Conservation (phyloP, 2,797 vertebrate species). For the Bovichtus variegatus region DNA sequence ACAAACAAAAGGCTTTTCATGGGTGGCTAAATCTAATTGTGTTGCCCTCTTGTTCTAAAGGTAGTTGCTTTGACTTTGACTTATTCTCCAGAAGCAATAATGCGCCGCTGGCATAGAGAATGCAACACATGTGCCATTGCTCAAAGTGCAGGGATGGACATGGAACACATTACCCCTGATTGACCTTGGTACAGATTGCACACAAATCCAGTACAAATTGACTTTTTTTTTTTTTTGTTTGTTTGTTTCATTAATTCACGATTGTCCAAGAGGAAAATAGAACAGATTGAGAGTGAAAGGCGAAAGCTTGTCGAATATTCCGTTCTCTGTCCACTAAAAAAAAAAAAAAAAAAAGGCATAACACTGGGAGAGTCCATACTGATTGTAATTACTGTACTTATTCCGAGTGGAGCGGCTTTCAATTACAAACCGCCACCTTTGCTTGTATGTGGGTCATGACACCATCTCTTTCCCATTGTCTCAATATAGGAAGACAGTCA, state of each 20-base stretch:
- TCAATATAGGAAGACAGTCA: conserved; percentile 51
- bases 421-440: conserved; percentile 66
- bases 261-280: conserved; percentile 49
- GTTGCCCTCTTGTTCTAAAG: conserved; percentile 69
- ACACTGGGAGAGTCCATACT: conserved; percentile 27
- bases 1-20: conserved; percentile 78
- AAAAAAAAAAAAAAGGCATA: background rate
- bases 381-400: conserved; percentile 76
- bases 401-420: conserved; percentile 58
- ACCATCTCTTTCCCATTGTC: conserved; percentile 63
- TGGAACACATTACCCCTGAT: conserved; percentile 66
- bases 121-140: conserved; percentile 53
- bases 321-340: conserved; percentile 5
- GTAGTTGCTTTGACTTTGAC: conserved; percentile 73
- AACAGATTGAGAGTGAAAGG: conserved; percentile 14
- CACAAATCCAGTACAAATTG: conserved; percentile 45
- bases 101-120: conserved; percentile 34
- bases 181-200: conserved; percentile 63
- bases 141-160: conserved; percentile 67
- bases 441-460: conserved; percentile 52
- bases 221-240: conserved; percentile 46
- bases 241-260: conserved; percentile 59
- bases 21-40: conserved; percentile 80
- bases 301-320: conserved; percentile 17
- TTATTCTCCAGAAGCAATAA: conserved; percentile 70